These are phyloP conservation scores for Grammomys surdaster DNA, from an alignment of 2,113 vertebrate species.

Conservation along the genomic window DNA sequence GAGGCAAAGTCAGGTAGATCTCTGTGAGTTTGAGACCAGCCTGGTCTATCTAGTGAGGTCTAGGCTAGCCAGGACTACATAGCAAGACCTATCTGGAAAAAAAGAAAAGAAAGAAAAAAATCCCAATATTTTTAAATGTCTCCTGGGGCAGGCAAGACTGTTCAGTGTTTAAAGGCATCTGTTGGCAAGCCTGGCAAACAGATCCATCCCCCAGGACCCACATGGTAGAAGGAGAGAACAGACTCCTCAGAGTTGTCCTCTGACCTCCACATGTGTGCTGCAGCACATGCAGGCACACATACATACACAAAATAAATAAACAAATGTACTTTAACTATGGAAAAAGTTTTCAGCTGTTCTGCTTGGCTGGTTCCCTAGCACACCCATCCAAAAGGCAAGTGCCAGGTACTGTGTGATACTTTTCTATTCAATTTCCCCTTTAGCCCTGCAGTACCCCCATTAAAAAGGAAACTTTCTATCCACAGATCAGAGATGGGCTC, in stretches of 20 bases:
- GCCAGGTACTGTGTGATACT: not conserved
- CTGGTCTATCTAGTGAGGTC: not conserved
- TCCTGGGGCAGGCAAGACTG: not conserved
- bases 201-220: not conserved
- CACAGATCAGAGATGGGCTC: no score
- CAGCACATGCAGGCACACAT: not conserved
- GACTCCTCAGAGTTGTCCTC: no score
- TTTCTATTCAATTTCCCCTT: not conserved
- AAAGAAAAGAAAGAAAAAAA: no score
- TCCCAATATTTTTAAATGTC: not conserved
- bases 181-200: not conserved
- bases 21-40: not conserved
- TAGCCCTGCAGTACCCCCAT: not conserved
- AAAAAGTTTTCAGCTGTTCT: not conserved
- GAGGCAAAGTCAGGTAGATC: not conserved
- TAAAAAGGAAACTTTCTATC: not conserved
- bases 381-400: fast-evolving
- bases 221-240: not conserved
- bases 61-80: not conserved
- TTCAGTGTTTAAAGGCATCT: not conserved
- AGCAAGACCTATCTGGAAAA: not conserved
- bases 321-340: not conserved
- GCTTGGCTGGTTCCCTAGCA: not conserved
- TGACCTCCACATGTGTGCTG: not conserved
- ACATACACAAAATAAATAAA: not conserved